These are phyloP conservation scores for Sterrhoptilus dennistouni DNA, from an alignment of 2,113 vertebrate genomes.

Conservation along the genomic window DNA sequence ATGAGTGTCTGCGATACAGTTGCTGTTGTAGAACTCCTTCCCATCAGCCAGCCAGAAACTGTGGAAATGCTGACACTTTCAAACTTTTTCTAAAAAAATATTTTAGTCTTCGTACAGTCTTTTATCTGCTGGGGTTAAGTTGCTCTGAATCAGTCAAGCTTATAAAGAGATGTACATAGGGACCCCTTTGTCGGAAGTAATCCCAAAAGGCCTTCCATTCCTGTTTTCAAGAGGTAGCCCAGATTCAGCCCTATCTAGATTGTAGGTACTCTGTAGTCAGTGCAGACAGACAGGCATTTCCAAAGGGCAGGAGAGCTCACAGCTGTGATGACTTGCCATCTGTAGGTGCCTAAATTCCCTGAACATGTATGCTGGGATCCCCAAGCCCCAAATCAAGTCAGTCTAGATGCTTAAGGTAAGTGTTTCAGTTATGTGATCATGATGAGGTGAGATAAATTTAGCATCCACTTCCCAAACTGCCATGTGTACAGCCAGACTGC, in stretches of 20 bases:
- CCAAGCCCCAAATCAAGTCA: neutral
- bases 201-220: neutral
- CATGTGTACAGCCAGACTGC: neutral
- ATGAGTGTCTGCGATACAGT: neutral
- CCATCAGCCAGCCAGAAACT: neutral
- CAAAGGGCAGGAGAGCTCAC: neutral
- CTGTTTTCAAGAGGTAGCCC: neutral
- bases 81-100: neutral
- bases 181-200: neutral
- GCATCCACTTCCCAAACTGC: neutral
- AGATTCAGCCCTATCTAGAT: neutral
- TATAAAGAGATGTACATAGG: neutral
- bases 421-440: fast-evolving
- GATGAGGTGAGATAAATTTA: neutral
- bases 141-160: neutral
- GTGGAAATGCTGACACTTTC: neutral
- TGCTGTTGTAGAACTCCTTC: neutral
- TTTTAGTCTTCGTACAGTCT: neutral
- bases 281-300: neutral
- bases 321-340: neutral
- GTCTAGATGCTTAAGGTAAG: neutral
- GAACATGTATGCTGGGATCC: neutral
- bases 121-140: neutral
- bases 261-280: neutral
- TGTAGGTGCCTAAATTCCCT: neutral